These are phyloP conservation scores for Carcharodon carcharias DNA, from an alignment of 2,797 vertebrate genomes.

Conservation along the genomic window DNA sequence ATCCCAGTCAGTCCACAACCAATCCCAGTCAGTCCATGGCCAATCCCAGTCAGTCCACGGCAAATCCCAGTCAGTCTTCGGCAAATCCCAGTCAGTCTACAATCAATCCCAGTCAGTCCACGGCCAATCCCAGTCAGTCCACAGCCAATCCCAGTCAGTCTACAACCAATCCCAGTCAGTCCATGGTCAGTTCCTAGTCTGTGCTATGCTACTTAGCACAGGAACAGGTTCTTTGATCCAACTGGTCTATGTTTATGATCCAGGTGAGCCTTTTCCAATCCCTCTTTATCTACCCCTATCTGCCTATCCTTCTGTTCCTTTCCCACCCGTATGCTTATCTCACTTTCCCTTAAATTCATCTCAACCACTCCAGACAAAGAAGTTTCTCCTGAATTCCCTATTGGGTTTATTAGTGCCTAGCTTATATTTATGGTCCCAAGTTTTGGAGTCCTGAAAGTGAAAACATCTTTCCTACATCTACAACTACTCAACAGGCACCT, in stretches of 20 bases:
- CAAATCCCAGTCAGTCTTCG: too few relatives aligned
- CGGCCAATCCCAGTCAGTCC: too few relatives aligned
- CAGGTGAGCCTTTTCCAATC: neutral
- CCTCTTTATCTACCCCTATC: neutral
- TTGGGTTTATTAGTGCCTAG: neutral
- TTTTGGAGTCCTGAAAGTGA: neutral
- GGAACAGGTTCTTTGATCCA: neutral
- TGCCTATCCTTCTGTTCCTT: neutral
- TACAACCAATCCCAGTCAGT: too few relatives aligned
- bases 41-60: too few relatives aligned
- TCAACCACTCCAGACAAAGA: too few relatives aligned
- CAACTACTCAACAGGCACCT: too few relatives aligned
- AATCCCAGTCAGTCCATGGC: too few relatives aligned
- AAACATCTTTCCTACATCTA: neutral
- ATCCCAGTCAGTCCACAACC: too few relatives aligned
- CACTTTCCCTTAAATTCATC: neutral
- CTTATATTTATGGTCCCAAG: neutral
- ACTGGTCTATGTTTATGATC: neutral
- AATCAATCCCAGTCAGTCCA: too few relatives aligned
- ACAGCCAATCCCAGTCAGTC: too few relatives aligned
- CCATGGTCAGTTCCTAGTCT: neutral
- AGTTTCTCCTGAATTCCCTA: neutral
- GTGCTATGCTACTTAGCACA: neutral
- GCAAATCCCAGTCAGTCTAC: too few relatives aligned
- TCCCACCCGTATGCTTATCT: neutral